phyloP scores from a whole-genome alignment of 2,113 vertebrate species.

The Aptenodytes patagonicus region DNA sequence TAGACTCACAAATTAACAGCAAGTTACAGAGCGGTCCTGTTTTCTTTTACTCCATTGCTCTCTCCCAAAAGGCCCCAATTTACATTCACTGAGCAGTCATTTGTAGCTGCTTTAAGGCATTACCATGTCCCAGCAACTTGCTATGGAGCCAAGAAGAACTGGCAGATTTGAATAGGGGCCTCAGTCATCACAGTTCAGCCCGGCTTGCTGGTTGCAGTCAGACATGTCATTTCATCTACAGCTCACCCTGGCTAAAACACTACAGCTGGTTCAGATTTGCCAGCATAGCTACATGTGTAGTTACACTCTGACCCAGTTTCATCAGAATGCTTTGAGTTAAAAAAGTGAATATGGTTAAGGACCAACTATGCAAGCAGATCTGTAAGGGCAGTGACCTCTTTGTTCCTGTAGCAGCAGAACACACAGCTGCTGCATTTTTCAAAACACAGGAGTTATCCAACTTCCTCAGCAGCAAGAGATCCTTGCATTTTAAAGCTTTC shows the following conservation, averaged over 20 bases:
- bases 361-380: slow-evolving; percentile 35
- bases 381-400: slow-evolving; percentile 34
- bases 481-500: slow-evolving; percentile 61
- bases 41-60: background rate
- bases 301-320: slow-evolving; percentile 59
- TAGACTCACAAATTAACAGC: background rate
- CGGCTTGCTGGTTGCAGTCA: slow-evolving; percentile 4
- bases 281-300: slow-evolving; percentile 19
- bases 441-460: slow-evolving; percentile 62
- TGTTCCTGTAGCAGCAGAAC: slow-evolving; percentile 58
- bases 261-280: slow-evolving; percentile 55
- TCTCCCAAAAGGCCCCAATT: slow-evolving; percentile 21
- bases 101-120: slow-evolving; percentile 40
- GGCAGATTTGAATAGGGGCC: slow-evolving; percentile 39
- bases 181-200: background rate
- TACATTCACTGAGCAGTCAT: slow-evolving; percentile 23
- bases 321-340: slow-evolving; percentile 41
- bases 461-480: slow-evolving; percentile 56
- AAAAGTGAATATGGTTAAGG: slow-evolving; percentile 29
- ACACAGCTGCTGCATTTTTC: slow-evolving; percentile 69
- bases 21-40: background rate
- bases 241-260: slow-evolving; percentile 5
- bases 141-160: slow-evolving; percentile 43
- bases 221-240: slow-evolving; percentile 20
- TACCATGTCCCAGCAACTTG: slow-evolving; percentile 26